Conservation (phyloP, 2,888 invertebrate genomes). For the Cryptocephalus primarius region DNA sequence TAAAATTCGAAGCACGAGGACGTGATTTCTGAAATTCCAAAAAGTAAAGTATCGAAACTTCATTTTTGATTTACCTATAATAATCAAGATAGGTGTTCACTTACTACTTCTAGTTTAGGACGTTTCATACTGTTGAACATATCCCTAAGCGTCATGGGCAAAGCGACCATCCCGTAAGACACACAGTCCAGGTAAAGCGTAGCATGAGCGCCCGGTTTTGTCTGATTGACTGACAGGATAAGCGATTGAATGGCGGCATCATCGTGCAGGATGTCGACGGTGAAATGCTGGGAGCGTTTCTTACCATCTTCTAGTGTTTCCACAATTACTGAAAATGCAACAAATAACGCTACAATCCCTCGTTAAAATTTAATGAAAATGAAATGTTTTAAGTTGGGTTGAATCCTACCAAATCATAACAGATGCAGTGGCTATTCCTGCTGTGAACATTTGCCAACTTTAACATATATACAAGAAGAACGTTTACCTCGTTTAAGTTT, state of each 20-base stretch:
- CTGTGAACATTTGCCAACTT: too few species aligned
- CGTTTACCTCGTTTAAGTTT: conserved; percentile 41
- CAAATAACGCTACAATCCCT: neutral
- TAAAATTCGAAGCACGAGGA: too few species aligned
- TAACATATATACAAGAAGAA: too few species aligned
- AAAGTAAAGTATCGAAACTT: too few species aligned
- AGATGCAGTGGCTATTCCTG: too few species aligned
- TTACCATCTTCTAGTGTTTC: conserved; percentile 50
- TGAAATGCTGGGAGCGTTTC: conserved; percentile 49
- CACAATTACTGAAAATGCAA: conserved; percentile 47
- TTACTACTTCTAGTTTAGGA: conserved; percentile 47
- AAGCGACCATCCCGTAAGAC: conserved; percentile 50
- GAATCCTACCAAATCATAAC: too few species aligned
- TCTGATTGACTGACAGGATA: conserved; percentile 44
- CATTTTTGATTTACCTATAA: too few species aligned
- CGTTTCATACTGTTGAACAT: conserved; percentile 44
- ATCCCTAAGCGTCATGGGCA: conserved; percentile 47
- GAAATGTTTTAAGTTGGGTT: too few species aligned
- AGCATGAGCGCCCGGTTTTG: conserved; percentile 45
- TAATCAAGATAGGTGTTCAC: too few species aligned
- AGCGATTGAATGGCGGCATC: conserved; percentile 46
- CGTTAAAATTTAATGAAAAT: neutral
- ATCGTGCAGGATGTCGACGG: conserved; percentile 45
- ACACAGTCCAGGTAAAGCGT: conserved; percentile 56
- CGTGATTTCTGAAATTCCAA: too few species aligned